Conservation (phyloP, 2,888 invertebrate species). For the Rhogogaster chlorosoma region DNA sequence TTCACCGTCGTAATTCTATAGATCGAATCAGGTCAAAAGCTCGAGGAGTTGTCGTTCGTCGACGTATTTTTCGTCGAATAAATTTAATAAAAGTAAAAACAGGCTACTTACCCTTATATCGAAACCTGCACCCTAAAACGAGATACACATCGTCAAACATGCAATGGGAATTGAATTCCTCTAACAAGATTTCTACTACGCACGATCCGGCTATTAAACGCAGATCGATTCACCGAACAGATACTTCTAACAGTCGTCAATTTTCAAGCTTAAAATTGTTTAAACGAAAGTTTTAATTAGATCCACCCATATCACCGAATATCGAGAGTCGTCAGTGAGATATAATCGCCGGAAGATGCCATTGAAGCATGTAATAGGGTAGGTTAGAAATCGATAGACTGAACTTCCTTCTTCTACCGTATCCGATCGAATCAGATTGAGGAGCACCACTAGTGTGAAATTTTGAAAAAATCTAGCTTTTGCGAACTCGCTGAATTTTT, state of each 20-base stretch:
- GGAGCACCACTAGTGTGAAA: too few species aligned
- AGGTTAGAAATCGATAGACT: not conserved
- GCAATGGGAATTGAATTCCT: not conserved
- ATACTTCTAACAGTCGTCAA: not conserved
- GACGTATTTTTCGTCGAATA: not conserved
- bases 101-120: not conserved
- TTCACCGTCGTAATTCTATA: not conserved
- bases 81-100: not conserved
- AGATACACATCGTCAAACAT: constrained; percentile 3
- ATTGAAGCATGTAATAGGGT: not conserved
- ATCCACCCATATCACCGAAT: too few species aligned
- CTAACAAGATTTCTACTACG: not conserved
- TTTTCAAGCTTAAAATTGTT: not conserved
- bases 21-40: not conserved
- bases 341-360: not conserved
- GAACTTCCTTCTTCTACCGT: not conserved
- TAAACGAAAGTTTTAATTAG: not conserved
- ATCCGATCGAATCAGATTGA: too few species aligned
- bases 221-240: not conserved
- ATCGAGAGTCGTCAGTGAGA: not conserved
- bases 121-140: not conserved
- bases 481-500: too few species aligned
- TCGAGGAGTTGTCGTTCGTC: not conserved
- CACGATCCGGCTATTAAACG: not conserved
- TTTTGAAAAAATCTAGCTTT: too few species aligned